A percentile compares a stretch with the other conserved stretches of the same genome.
Evolutionary conservation across 2,113 vertebrate genomes (phyloP).

Genomic region (Elgaria multicarinata): DNA sequence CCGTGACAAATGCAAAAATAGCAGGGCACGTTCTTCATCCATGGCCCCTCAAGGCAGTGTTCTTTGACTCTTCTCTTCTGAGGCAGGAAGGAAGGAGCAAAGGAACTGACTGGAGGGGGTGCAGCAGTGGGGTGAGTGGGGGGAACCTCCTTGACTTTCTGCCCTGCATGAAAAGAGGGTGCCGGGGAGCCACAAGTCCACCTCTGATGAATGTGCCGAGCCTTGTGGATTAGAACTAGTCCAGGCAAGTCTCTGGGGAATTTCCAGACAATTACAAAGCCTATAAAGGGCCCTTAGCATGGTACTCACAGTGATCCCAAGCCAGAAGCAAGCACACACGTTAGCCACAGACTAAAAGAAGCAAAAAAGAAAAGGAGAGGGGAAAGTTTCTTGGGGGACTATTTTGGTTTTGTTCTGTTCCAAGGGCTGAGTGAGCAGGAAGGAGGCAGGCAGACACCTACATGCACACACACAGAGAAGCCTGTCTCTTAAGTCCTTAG

Average conservation of each 20-base stretch:
- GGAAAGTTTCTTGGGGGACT: background rate
- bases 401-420: background rate
- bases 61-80: background rate
- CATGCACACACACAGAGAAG: no score
- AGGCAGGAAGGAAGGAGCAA: rapidly evolving
- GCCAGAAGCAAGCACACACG: background rate
- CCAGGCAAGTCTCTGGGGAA: background rate
- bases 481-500: background rate
- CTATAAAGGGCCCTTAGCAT: background rate
- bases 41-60: background rate
- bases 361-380: background rate
- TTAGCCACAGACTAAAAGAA: background rate
- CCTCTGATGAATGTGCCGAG: background rate
- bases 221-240: background rate
- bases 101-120: background rate
- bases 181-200: background rate
- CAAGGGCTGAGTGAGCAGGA: background rate
- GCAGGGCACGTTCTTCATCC: background rate
- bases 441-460: background rate
- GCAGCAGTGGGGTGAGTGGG: conserved; percentile 40
- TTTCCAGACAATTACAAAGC: background rate
- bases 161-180: background rate
- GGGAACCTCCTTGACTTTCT: background rate
- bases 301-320: background rate
- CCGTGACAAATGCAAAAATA: background rate